Conservation (phyloP, 1,140 invertebrate genomes). For the Drosophila willistoni region DNA sequence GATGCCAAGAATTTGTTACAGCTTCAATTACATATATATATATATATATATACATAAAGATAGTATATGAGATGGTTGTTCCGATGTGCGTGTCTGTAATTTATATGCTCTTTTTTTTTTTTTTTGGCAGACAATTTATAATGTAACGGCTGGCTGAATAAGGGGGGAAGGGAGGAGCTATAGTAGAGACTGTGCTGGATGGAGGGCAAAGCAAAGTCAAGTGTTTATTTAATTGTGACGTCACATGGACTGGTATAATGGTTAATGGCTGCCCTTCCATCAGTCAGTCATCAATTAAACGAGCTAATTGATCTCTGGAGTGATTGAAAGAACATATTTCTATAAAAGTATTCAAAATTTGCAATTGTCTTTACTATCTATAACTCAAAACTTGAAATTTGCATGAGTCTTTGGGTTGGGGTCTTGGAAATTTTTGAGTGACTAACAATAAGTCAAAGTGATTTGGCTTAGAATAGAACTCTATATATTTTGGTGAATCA, state of each 20-base stretch:
- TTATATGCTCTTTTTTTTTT: slow-evolving; percentile 8
- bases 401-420: too few species aligned
- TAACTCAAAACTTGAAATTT: too few species aligned
- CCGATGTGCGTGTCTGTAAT: slow-evolving; percentile 18
- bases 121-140: slow-evolving; percentile 8
- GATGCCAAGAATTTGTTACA: slow-evolving; percentile 13
- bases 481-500: too few species aligned
- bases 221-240: slow-evolving; percentile 20
- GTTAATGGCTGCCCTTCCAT: background rate
- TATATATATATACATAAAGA: too few species aligned
- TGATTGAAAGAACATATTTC: too few species aligned
- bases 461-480: too few species aligned
- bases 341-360: too few species aligned
- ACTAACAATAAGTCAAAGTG: too few species aligned
- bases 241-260: slow-evolving; percentile 10
- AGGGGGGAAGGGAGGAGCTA: background rate
- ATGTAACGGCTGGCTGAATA: background rate
- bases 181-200: background rate
- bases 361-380: too few species aligned
- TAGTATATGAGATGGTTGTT: slow-evolving; percentile 10
- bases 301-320: background rate
- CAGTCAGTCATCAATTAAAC: background rate
- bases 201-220: slow-evolving; percentile 52
- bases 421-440: too few species aligned
- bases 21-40: slow-evolving; percentile 1